These are phyloP conservation scores for Myrmecobius fasciatus DNA, from an alignment of 2,113 vertebrate genomes.

Conservation along the genomic window DNA sequence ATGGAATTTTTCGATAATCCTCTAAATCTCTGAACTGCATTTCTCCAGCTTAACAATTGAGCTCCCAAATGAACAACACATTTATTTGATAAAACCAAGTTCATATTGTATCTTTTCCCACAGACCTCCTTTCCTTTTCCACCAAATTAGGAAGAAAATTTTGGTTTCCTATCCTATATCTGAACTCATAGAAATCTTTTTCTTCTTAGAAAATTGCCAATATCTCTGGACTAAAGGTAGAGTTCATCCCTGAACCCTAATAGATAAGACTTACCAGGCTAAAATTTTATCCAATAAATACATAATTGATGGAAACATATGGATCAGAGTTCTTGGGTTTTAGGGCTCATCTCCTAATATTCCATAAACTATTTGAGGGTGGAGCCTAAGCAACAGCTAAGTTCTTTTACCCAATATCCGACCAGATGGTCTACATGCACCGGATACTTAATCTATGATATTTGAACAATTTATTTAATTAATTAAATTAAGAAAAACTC, in stretches of 20 bases:
- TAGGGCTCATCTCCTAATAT: background rate
- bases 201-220: background rate
- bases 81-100: constrained; percentile 43
- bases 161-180: constrained; percentile 49
- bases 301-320: background rate
- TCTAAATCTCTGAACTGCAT: constrained; percentile 5
- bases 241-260: background rate
- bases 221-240: background rate
- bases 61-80: constrained; percentile 10
- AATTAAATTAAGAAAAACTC: background rate
- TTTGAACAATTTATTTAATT: background rate
- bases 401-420: background rate
- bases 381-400: background rate
- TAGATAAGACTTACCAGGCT: background rate
- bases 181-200: constrained; percentile 35
- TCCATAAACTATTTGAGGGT: background rate
- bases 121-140: background rate
- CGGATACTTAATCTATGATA: background rate
- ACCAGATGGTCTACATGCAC: background rate
- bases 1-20: constrained; percentile 49
- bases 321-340: background rate
- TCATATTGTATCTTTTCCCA: constrained; percentile 36
- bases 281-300: background rate
- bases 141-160: constrained; percentile 44
- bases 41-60: constrained; percentile 2